phyloP scores from a whole-genome alignment of 2,888 invertebrate species.

The Epirrita christyi region DNA sequence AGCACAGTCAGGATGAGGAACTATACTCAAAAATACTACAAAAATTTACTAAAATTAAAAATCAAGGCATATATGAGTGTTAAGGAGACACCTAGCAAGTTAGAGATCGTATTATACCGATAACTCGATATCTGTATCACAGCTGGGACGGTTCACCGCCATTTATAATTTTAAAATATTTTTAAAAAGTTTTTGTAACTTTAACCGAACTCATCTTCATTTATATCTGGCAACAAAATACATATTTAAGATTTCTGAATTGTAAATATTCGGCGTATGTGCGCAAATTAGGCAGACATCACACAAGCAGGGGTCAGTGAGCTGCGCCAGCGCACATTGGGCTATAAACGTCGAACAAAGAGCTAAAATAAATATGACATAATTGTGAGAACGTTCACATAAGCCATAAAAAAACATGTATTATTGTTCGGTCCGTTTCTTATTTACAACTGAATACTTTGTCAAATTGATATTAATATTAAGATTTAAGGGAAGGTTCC shows the following conservation, averaged over 20 bases:
- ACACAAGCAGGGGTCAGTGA: constrained; percentile 28
- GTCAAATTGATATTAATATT: constrained; percentile 9
- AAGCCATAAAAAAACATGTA: constrained; percentile 19
- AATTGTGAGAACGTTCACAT: constrained; percentile 60
- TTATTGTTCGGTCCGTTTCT: constrained; percentile 37
- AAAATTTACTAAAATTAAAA: no score
- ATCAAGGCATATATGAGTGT: no score
- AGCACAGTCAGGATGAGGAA: no score
- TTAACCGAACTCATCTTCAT: no score
- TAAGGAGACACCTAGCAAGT: no score
- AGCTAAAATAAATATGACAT: constrained; percentile 46
- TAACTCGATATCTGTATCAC: no score
- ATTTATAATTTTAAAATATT: no score
- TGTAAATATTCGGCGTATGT: constrained; percentile 1
- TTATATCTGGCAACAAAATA: background rate
- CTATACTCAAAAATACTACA: no score
- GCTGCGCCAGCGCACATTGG: constrained; percentile 26
- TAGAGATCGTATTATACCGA: no score
- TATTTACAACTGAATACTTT: constrained; percentile 34
- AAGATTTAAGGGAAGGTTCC: no score
- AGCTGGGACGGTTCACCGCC: no score
- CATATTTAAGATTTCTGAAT: background rate
- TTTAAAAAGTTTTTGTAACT: no score
- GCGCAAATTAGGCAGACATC: constrained; percentile 18
- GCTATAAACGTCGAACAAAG: constrained; percentile 43